Conservation (phyloP, 1,140 invertebrate species). For the Triops cancriformis region DNA sequence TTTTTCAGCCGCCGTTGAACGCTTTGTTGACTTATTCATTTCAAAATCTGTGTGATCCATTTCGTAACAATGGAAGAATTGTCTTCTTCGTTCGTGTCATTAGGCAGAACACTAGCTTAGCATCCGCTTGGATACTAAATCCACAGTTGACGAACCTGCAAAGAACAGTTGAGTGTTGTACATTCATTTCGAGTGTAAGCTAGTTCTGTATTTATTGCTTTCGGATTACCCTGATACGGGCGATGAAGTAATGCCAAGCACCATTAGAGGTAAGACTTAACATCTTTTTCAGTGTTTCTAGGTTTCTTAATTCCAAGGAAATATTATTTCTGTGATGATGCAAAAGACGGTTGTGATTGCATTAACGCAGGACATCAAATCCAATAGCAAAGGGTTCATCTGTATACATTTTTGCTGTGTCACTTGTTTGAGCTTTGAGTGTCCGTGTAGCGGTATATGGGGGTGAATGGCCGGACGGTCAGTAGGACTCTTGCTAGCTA, state of each 20-base stretch:
- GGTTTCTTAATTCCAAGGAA: too few species aligned
- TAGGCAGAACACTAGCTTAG: background rate
- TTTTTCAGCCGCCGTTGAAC: background rate
- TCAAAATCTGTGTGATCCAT: background rate
- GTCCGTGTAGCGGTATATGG: background rate
- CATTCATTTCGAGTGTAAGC: background rate
- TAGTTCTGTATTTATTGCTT: background rate
- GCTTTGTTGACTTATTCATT: too few species aligned
- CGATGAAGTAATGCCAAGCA: conserved; percentile 10
- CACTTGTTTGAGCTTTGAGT: background rate
- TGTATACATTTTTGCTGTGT: background rate
- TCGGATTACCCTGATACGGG: background rate
- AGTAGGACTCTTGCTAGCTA: conserved; percentile 13
- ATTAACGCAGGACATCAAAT: too few species aligned
- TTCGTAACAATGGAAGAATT: background rate
- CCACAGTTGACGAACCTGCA: background rate
- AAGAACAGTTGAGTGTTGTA: background rate
- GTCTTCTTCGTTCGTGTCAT: background rate
- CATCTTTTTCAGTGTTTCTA: background rate
- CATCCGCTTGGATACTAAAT: background rate
- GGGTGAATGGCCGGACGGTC: conserved; percentile 8
- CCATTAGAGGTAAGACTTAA: background rate
- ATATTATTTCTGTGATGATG: too few species aligned
- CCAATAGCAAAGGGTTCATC: background rate
- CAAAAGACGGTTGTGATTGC: too few species aligned